phyloP scores from a whole-genome alignment of 1,140 invertebrate genomes.

The Oscheius sp. region DNA sequence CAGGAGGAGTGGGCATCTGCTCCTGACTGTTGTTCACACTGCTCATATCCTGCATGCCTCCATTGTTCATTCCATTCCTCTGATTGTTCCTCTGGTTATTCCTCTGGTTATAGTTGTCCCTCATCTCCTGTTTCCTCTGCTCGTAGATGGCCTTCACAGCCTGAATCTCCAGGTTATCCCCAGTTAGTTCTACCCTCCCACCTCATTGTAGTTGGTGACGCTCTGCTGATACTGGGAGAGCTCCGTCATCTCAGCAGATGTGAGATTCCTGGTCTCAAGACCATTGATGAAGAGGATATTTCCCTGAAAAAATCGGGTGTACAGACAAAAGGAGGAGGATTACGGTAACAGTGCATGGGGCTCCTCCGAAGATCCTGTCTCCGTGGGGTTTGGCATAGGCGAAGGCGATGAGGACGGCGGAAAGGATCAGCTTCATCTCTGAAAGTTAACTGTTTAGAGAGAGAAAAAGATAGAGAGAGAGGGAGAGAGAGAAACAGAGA shows the following conservation, averaged over 20 bases:
- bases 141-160: neutral
- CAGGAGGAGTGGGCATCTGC: conserved; percentile 35
- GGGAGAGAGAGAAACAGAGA: neutral
- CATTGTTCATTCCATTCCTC: conserved; percentile 8
- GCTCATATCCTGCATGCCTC: conserved; percentile 18
- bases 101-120: neutral
- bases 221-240: conserved; percentile 28
- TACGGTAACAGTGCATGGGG: conserved; percentile 45
- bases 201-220: conserved; percentile 37
- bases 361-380: conserved; percentile 36
- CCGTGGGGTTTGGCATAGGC: conserved; percentile 20
- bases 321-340: neutral
- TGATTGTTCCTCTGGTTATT: neutral
- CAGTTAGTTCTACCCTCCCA: neutral
- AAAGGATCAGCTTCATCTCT: conserved; percentile 27
- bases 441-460: conserved; percentile 1
- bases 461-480: too few species aligned
- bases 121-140: neutral
- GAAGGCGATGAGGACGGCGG: conserved; percentile 10
- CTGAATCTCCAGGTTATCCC: neutral
- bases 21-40: conserved; percentile 25
- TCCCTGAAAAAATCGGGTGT: conserved; percentile 11
- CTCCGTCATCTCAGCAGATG: conserved; percentile 26
- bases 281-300: conserved; percentile 43
- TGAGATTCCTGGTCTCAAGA: conserved; percentile 35